Conservation (phyloP, 1,140 invertebrate species). For the Heliconius hewitsoni region DNA sequence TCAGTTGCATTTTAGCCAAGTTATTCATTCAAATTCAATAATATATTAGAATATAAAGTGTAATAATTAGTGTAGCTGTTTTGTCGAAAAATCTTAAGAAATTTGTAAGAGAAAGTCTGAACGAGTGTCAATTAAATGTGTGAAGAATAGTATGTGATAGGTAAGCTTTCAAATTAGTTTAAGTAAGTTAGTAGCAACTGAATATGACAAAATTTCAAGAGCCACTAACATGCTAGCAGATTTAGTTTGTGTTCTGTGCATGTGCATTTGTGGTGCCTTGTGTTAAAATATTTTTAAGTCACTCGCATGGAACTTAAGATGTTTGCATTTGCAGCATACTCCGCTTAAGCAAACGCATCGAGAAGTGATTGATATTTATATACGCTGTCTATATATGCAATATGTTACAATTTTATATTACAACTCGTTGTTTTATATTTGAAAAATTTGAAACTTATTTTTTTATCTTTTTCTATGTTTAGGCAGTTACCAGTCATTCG, state of each 20-base stretch:
- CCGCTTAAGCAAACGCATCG: slow-evolving; percentile 14
- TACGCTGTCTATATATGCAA: not conserved
- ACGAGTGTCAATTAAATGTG: not conserved
- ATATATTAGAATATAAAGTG: not conserved
- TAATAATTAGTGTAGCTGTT: not conserved
- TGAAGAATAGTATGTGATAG: not conserved
- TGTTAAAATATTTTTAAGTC: slow-evolving; percentile 8
- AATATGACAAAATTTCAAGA: slow-evolving; percentile 25
- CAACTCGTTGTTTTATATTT: not conserved
- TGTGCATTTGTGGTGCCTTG: slow-evolving; percentile 11
- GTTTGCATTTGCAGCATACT: slow-evolving; percentile 15
- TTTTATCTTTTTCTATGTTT: not conserved
- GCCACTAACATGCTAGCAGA: slow-evolving; percentile 30
- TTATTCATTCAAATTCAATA: not conserved
- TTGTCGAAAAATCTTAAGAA: not conserved
- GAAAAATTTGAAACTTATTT: not conserved
- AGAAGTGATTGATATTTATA: slow-evolving; percentile 2
- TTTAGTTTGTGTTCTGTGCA: not conserved
- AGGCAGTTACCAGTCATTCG: not conserved
- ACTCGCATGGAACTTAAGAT: not conserved
- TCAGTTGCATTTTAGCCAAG: slow-evolving; percentile 23
- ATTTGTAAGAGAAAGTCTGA: not conserved
- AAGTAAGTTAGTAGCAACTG: slow-evolving; percentile 22
- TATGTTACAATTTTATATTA: not conserved
- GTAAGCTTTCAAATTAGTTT: not conserved